Base-by-base conservation (phyloP, 1,140 invertebrate species). In the Reticulitermes speratus region DNA sequence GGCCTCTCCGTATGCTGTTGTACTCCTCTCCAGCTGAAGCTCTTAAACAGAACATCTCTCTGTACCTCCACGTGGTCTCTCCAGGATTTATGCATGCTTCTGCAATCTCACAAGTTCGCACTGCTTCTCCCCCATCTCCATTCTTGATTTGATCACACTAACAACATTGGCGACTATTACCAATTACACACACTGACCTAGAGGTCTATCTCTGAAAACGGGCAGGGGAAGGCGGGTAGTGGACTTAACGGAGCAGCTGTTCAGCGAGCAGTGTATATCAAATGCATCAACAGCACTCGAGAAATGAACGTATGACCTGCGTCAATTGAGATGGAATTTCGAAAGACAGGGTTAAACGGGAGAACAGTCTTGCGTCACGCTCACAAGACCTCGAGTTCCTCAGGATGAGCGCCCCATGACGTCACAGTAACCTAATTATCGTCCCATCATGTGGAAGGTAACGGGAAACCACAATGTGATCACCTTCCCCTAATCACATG, bases 401-500 rank as follows among this genome's bases (percentile, higher is more conserved):
- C 65, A 25, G 65, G 16, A 75, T 25, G n/a, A 30, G 25, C 8
- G 25, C n/a, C n/a, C n/a, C 65, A 30, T 75, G 25, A 30, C 65
- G 65, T 75, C n/a, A 75, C 65, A 75, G 25, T 75, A 75, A 75
- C 65, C 65, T 75, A 75, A 75, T 75, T 75, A 75, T 75, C n/a
- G 65, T 75, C 65, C 65, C 65, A 75, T 75, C 65, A 75, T 30
- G 65, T 75, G 65, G 65, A 75, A 75, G 14, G 65, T 25, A 75
- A 75, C 65, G 65, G n/a, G 65, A 75, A 75, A n/a, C 65, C 65
- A 75, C 65, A 75, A 75, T 75, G 65, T 75, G 65, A 75, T 75
- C 65, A 75, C 65, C 65, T 75, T 75, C 65, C 65, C n/a, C 65
- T 75, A 75, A 75, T 75, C 25, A 30, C 65, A 75, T 75, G 65